Evolutionary conservation across 1,140 invertebrate genomes (phyloP), one percentile per base, ranked within the genome.

Genomic region (Lerema accius): DNA sequence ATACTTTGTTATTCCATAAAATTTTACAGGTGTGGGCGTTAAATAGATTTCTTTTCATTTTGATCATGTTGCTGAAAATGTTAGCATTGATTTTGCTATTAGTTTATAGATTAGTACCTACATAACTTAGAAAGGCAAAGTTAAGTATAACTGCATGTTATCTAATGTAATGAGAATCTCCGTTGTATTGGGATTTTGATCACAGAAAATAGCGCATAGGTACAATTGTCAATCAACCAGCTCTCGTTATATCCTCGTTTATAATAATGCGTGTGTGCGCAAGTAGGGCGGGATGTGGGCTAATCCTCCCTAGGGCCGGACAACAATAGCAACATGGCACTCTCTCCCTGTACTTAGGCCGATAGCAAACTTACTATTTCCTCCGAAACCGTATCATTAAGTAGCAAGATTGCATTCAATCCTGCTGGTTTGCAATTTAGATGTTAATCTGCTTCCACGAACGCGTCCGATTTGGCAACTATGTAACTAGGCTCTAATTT

Each of bases 251-350:
- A 46, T 37, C n/a, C 40, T 46, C 42, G 26, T 58, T 61, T 32
- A 75, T 73, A 74, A 76, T 73, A 69, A 81, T 79, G 73, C 75
- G 74, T 76, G 65, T 85, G 65, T 80, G 79, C 74, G 73, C 78
- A 89, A 76, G 48, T 85, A 81, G 84, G 85, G 64, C 84, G 81
- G 79, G 55, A 80, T 72, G 63, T 77, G 63, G 62, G 71, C 53
- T 71, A 70, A 78, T 76, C 82, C 78, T 82, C 82, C 78, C 80
- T 42, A 63, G 84, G 85, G 86, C 82, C 69, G 78, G 71, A 79
- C 79, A 84, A 90, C 84, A 90, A 90, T 90, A 88, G 87, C 76
- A 79, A 63, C 69, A 78, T 61, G 68, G 73, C 76, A 72, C 76
- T 74, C 82, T 79, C 76, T 59, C 55, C 55, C 55, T 48, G 43